Conservation (phyloP, 30 jellyfish, hydroid and myxozoan genomes). For the Phacellophora camtschatica region DNA sequence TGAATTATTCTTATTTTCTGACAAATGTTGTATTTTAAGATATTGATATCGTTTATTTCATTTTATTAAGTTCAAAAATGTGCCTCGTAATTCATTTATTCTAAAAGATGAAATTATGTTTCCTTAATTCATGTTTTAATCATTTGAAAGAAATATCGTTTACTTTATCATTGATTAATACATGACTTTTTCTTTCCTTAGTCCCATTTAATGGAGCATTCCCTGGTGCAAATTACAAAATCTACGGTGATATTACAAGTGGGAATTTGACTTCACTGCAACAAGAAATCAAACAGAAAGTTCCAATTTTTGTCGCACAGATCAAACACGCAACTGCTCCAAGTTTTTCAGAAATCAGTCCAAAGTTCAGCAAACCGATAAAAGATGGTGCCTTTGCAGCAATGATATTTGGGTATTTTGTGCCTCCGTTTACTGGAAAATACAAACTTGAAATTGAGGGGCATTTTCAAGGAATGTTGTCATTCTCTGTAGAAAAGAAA, state of each 20-base stretch:
- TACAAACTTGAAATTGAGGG: conserved; percentile 52
- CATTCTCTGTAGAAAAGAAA: conserved; percentile 57
- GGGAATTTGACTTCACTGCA: conserved; percentile 24
- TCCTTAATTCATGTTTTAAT: too few species aligned
- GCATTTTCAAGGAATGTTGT: conserved; percentile 48
- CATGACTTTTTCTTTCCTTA: too few species aligned
- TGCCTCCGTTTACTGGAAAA: conserved; percentile 83
- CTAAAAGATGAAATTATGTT: too few species aligned
- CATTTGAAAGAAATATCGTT: too few species aligned
- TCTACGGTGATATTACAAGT: conserved; percentile 46
- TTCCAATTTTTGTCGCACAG: conserved; percentile 11
- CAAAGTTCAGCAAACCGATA: conserved; percentile 10
- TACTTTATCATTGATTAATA: too few species aligned
- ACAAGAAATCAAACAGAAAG: conserved; percentile 16
- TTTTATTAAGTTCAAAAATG: too few species aligned
- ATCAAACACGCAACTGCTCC: conserved; percentile 68
- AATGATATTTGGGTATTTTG: conserved; percentile 73
- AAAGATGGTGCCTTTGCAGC: conserved; percentile 83
- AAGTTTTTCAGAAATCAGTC: neutral
- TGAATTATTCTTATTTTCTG: too few species aligned
- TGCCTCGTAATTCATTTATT: too few species aligned
- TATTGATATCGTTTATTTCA: too few species aligned
- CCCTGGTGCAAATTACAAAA: conserved; percentile 75
- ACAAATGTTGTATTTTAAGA: too few species aligned
- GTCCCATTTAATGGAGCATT: conserved; percentile 76